Evolutionary conservation across 2,797 vertebrate genomes (phyloP), one percentile per base, ranked within the genome.

Genomic region (Lophius americanus): DNA sequence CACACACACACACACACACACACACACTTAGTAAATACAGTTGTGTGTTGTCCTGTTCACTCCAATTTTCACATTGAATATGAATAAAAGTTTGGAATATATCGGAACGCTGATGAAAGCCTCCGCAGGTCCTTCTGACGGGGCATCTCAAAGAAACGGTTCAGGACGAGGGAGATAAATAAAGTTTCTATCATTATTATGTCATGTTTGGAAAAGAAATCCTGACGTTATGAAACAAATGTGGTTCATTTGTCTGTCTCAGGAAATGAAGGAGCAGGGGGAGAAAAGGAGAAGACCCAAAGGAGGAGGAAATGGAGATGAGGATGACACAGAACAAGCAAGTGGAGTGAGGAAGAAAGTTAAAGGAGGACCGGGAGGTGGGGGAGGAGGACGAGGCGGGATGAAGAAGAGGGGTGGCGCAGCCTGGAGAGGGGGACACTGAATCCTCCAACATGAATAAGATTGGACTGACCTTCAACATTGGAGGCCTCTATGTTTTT

Each of bases 231-330:
- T 23, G 23, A 23, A 23, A 23, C 23, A 23, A 23, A 23, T 23
- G 23, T 23, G 23, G 23, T 23, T 23, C 23, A 23, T 23, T 23
- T 23, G 0, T 62, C 72, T 61, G 57, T 73, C 67, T 60, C 84
- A 99, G 98, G 96, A 99, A 89, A 91, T 99, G 88, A 94, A 96
- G 73, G 97, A 99, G 75, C 95, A 96, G 7, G 94, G 93, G 5
- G 96, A 97, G 53, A 98, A 96, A 82, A 95, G 88, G 91, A 99
- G 96, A 48, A 91, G 96, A 7, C 81, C 91, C 0, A 90, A 81
- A 69, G 90, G 93, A n/a, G 90, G 91, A 4, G 89, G 23, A 23
- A 23, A 88, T 0, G 93, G 92, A 86, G 92, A 90, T 0, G 64
- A 80, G 0, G 93, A 94, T 1, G 93, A 94, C 56, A 90, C 88